phyloP scores from a whole-genome alignment of 2,888 invertebrate genomes.

The Apantesis nais region DNA sequence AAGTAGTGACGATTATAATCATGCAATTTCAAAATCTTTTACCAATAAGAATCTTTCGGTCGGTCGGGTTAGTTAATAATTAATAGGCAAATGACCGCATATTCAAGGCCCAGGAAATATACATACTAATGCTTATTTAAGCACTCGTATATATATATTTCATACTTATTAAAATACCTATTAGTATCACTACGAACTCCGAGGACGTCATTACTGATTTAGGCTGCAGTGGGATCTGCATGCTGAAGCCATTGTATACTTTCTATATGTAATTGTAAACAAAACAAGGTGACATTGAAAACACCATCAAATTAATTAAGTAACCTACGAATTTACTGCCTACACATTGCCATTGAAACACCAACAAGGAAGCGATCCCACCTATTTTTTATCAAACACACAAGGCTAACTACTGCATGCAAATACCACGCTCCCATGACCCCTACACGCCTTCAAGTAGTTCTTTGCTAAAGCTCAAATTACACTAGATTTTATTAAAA shows the following conservation, averaged over 20 bases:
- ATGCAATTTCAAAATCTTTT: too few species aligned
- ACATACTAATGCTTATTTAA: background rate
- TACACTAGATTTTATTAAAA: slow-evolving; percentile 25
- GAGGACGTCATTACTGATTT: background rate
- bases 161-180: background rate
- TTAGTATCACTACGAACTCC: background rate
- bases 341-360: slow-evolving; percentile 46
- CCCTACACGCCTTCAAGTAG: slow-evolving; percentile 20
- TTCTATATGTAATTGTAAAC: background rate
- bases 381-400: slow-evolving; percentile 53
- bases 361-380: slow-evolving; percentile 58
- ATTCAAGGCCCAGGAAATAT: background rate
- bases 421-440: slow-evolving; percentile 45
- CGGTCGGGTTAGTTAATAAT: background rate
- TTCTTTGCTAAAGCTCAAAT: slow-evolving; percentile 31
- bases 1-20: too few species aligned
- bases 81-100: background rate
- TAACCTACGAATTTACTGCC: slow-evolving; percentile 42
- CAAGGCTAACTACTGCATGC: slow-evolving; percentile 55
- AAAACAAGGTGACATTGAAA: slow-evolving; percentile 35
- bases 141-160: background rate
- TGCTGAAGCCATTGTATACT: background rate
- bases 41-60: too few species aligned
- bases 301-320: slow-evolving; percentile 41
- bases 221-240: background rate